Evolutionary conservation across 2,888 invertebrate species (phyloP).

Genomic region (Argyresthia goedartella): DNA sequence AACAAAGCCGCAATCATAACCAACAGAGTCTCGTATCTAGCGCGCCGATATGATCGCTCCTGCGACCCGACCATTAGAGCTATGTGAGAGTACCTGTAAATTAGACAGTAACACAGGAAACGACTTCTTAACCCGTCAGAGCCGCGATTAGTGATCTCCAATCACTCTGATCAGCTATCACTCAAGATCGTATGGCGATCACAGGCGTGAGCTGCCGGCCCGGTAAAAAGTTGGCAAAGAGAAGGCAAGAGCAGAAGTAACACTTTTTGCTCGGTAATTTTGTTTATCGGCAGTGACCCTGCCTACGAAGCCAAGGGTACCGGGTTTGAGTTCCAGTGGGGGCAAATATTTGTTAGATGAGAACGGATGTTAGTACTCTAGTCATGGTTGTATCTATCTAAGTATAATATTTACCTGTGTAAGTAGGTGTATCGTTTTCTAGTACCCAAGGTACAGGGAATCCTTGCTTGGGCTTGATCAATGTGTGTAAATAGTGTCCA

Average conservation of each 20-base stretch:
- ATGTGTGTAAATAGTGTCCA: too few relatives aligned
- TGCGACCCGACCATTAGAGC: background rate
- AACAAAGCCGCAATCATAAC: background rate
- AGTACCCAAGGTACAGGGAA: too few relatives aligned
- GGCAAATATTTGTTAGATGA: too few relatives aligned
- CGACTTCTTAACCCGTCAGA: conserved; percentile 66
- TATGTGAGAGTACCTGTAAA: conserved; percentile 38
- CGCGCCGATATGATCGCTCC: background rate
- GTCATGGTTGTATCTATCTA: too few relatives aligned
- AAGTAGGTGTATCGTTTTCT: too few relatives aligned
- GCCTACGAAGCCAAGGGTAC: too few relatives aligned
- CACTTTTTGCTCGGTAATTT: too few relatives aligned
- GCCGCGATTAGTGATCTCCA: conserved; percentile 44
- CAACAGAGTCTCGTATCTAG: background rate
- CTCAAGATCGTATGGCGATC: conserved; percentile 46
- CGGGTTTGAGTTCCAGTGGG: too few relatives aligned
- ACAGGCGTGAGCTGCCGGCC: conserved; percentile 37
- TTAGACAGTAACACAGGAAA: conserved; percentile 65
- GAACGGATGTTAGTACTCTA: too few relatives aligned
- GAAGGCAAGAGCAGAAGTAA: conserved; percentile 8
- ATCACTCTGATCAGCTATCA: conserved; percentile 55
- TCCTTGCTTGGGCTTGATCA: too few relatives aligned
- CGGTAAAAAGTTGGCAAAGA: conserved; percentile 37
- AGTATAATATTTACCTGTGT: too few relatives aligned
- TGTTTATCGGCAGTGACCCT: too few relatives aligned